Evolutionary conservation across 2,113 vertebrate species (phyloP), one percentile per base, ranked within the genome.

Genomic region (Trochalopteron elliotii): DNA sequence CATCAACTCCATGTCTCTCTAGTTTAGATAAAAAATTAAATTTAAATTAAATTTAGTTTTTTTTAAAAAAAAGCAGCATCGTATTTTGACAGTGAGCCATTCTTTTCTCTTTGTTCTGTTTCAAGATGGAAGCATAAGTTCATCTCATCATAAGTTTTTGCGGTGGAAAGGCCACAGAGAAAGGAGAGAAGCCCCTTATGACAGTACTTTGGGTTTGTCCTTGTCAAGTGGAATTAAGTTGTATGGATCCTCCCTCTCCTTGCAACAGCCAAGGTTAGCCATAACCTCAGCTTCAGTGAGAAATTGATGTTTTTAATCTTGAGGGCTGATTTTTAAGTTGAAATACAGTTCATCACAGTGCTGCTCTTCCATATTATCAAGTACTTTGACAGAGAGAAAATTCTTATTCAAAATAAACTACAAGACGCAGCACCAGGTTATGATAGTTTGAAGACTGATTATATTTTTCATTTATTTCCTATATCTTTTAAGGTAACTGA

Each of bases 281-380:
- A 80, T 90, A 90, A 82, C 45, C 22, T 84, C 31, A 45, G 25
- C 22, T 75, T 53, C 74, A 61, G 42, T 42, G 52, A 80, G 59
- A 86, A 94, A 85, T 88, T 12, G 2, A 61, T 68, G 53, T 33
- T 92, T 90, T 92, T 86, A 80, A 68, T 93, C 64, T 91, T 42
- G 59, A 79, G 80, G 68, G 40, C 56, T 76, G 81, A 89, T 89
- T 96, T 95, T 77, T 49, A 90, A 68, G 60, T 27, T 68, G 83
- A 94, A 96, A 78, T 67, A 75, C 40, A 68, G 37, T 90, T 93
- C n/a, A 80, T 91, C 59, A 33, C 19, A 16, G 64, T 90, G 70
- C 56, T 67, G 40, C 63, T 79, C 40, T 94, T 70, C 59, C 11
- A 22, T 74, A 42, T 87, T 72, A 87, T 76, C n/a, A 84, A 90